phyloP scores from a whole-genome alignment of 1,140 invertebrate species.

The Theocolax elegans region DNA sequence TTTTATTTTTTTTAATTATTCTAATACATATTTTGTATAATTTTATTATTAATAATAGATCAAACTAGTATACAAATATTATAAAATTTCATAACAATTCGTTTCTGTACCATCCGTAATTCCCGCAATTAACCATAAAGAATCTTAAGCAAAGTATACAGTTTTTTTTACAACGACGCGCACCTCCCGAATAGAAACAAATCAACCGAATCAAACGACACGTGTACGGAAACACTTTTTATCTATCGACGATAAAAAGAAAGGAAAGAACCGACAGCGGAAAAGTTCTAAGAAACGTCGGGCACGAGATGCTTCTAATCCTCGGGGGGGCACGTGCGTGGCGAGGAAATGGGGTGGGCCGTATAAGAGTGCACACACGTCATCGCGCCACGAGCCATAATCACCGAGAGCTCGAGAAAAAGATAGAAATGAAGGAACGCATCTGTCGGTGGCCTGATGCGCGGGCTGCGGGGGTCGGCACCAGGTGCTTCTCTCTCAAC shows the following conservation, averaged over 20 bases:
- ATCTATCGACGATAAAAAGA: conserved; percentile 4
- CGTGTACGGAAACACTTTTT: conserved; percentile 22
- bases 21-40: too few relatives aligned
- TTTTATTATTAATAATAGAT: too few relatives aligned
- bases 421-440: conserved; percentile 12
- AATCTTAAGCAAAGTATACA: too few relatives aligned
- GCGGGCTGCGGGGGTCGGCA: conserved; percentile 53
- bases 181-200: too few relatives aligned
- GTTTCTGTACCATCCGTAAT: too few relatives aligned
- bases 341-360: conserved; percentile 9
- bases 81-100: too few relatives aligned
- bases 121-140: too few relatives aligned
- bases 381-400: neutral
- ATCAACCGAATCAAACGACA: neutral
- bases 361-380: neutral
- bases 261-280: neutral
- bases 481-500: conserved; percentile 58
- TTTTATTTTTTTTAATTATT: too few relatives aligned
- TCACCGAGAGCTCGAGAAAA: neutral
- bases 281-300: neutral
- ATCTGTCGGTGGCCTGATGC: conserved; percentile 46
- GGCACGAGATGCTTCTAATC: neutral
- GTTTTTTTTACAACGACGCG: too few relatives aligned
- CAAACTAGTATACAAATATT: too few relatives aligned
- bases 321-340: conserved; percentile 11